These are phyloP conservation scores for Sicus ferrugineus DNA, from an alignment of 2,888 invertebrate species.

Conservation along the genomic window DNA sequence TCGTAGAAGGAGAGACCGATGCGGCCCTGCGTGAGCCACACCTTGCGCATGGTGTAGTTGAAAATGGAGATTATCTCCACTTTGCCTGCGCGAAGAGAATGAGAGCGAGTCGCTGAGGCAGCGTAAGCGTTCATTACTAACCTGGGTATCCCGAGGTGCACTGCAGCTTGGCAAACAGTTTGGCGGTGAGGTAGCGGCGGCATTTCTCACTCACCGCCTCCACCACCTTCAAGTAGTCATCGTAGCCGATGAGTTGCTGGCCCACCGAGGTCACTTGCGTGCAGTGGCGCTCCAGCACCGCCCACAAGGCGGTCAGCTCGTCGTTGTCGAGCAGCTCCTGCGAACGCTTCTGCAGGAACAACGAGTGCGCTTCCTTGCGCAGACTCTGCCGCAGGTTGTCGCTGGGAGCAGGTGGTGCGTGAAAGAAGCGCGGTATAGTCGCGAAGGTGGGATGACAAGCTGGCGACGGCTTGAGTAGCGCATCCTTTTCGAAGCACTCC, in stretches of 20 bases:
- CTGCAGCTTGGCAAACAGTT: conserved; percentile 86
- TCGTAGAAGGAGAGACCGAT: conserved; percentile 94
- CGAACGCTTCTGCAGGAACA: conserved; percentile 85
- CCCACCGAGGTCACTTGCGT: conserved; percentile 77
- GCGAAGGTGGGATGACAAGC: conserved; percentile 61
- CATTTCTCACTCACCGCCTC: conserved; percentile 79
- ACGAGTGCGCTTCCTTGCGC: conserved; percentile 86
- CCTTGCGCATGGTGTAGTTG: conserved; percentile 94
- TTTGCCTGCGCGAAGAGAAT: conserved; percentile 59
- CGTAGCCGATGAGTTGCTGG: conserved; percentile 85
- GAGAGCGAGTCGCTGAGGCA: neutral
- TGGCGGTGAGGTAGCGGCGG: conserved; percentile 81
- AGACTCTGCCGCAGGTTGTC: conserved; percentile 82
- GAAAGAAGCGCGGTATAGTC: conserved; percentile 79
- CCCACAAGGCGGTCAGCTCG: conserved; percentile 87
- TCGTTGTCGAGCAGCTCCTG: conserved; percentile 85
- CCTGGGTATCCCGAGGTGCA: conserved; percentile 83
- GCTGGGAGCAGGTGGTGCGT: conserved; percentile 78
- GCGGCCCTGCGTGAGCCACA: conserved; percentile 94
- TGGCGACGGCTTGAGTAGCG: conserved; percentile 34
- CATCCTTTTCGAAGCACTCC: conserved; percentile 42
- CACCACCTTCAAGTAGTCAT: conserved; percentile 83
- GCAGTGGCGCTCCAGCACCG: conserved; percentile 78
- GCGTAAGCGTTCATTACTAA: conserved; percentile 4
- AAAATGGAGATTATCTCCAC: conserved; percentile 90